Evolutionary conservation across 2,797 vertebrate species (phyloP), one percentile per base, ranked within the genome.

Genomic region (Masticophis lateralis): DNA sequence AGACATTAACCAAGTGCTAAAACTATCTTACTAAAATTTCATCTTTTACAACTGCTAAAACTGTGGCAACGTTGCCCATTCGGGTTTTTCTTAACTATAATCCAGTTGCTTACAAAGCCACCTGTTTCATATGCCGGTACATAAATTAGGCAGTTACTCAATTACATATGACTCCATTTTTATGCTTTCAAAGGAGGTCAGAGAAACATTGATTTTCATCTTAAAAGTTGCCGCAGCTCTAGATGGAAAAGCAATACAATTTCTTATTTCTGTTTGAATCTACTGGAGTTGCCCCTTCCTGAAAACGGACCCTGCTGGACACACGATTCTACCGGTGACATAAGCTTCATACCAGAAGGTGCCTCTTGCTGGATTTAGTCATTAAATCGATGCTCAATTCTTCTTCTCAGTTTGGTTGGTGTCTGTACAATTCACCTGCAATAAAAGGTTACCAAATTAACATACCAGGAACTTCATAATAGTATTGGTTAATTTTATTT

Each of bases 351-450:
- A 7, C 92, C 96, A 79, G 98, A 94, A 95, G 97, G 98, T 12
- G 95, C 94, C 90, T 98, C 98, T 96, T 98, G 95, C 61, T 98
- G 98, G 90, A 98, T 97, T 43, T 97, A 97, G 12, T 95, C 97
- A 66, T 97, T 97, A 37, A 87, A 92, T 86, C 88, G 94, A 93
- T 69, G 95, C 94, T 97, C 98, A 83, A 97, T 92, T 13, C 97
- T 98, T 94, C 98, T 97, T 94, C 98, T 97, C 79, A 98, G 95
- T 96, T 98, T 98, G 88, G 98, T 98, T 91, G 98, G 98, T 22
- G 98, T 98, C 97, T 66, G 96, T 96, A 94, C 92, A 97, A 27
- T 95, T 90, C 89, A 98, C 98, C 98, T 98, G 88, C 51, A 96
- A 97, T 2, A 92, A 55, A 95, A 95, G 94, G 16, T 16, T 10